Evolutionary conservation across 1,140 invertebrate genomes (phyloP), one percentile per base, ranked within the genome.

Genomic region (Brachionus manjavacas): DNA sequence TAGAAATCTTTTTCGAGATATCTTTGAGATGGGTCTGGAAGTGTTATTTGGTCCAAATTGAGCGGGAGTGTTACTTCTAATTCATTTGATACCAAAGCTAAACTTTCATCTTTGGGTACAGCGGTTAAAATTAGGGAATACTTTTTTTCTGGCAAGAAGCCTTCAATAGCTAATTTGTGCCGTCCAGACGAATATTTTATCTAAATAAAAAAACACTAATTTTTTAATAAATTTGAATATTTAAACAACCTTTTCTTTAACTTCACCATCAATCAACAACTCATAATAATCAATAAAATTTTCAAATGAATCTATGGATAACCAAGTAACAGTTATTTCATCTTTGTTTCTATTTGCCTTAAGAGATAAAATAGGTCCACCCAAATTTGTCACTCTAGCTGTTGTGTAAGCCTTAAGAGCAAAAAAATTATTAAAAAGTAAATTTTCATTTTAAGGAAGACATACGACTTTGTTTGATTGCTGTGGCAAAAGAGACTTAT

Each of bases 361-460:
- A 72, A 89, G 85, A 66, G 89, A 89, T 78, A 89, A 88, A 11
- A 89, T 85, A 79, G 89, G 89, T 8, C 89, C 89, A 28, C 87
- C 87, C 78, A 86, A 85, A 43, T 85, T 85, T 4, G 85, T 88
- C 55, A 85, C 85, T 28, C 86, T 84, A 0, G 88, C 87, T 79
- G 87, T 88, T 25, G 83, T 74, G 68, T 85, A 83, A 31, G 83
- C 72, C 85, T 86, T 55, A 14, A 12, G 12, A 25, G 70, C 1
- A 74, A 39, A 41, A 28, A 46, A 84, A 52, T 12, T 52, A 2
- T n/a, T 43, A 52, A 43, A 49, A 43, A 20, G 6, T 60, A 25
- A 11, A 3, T 52, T 52, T 52, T 14, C n/a, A 49, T 52, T 52
- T 6, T 4, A 3, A 16, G 1, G 12, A 0, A n/a, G 4, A 14